Evolutionary conservation across 2,888 invertebrate genomes (phyloP), one percentile per base, ranked within the genome.

Genomic region (Agrypnus murinus): DNA sequence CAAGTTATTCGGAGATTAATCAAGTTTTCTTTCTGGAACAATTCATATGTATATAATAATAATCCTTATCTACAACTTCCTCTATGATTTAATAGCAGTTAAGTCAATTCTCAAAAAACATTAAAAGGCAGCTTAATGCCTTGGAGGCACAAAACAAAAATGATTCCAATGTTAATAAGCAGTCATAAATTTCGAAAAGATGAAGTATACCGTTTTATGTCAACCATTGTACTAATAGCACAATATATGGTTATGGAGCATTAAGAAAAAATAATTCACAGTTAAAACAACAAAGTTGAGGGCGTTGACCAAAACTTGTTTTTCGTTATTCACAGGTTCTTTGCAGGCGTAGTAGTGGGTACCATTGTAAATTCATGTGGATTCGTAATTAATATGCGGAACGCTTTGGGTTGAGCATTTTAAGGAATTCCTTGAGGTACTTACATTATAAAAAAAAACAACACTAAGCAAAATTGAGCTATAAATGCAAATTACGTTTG

Each of bases 241-340:
- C 32, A 17, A 36, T 38, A 55, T 25, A 9, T 32, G 34, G 55
- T 36, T 55, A 55, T 55, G 55, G 5, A 25, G 25, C 25, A 25
- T 25, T 3, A 25, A 58, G 19, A 7, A 36, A 57, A 19, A 58
- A 58, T 58, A 43, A 58, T 58, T 38, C 58, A 58, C 58, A 58
- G 58, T 58, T 58, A 58, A 58, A 38, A 66, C 50, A 66, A 66
- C 59, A 66, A 60, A 53, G 50, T 32, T 19, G 59, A 70, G 70
- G 65, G 59, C 70, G 59, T 70, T 70, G 70, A 65, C 70, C 70
- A 70, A 66, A 70, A 58, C 43, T 64, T 59, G 19, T 40, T 65
- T n/a, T 59, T 43, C 43, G 48, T 53, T 58, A 31, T 63, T 55
- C 50, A 12, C 32, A n/a, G n/a, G 25, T 59, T 62, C 32, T 34